Conservation (phyloP, 2,797 vertebrate genomes). For the Scarus forsteni region DNA sequence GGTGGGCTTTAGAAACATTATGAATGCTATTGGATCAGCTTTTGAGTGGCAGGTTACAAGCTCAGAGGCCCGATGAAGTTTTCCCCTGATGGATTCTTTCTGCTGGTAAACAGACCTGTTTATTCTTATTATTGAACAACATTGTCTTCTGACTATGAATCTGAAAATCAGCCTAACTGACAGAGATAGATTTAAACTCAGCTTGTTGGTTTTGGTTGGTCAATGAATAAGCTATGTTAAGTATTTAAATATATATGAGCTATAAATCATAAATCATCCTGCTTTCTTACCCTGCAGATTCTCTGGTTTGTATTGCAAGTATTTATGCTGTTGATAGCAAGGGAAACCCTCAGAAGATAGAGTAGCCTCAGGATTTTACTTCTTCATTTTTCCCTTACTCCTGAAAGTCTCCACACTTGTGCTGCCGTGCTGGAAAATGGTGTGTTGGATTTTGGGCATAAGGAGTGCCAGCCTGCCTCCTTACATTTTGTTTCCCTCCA, state of each 20-base stretch:
- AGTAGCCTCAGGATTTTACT: slow-evolving; percentile 58
- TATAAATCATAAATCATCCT: slow-evolving; percentile 45
- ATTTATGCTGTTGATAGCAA: slow-evolving; percentile 57
- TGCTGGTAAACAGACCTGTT: slow-evolving; percentile 48
- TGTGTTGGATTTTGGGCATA: slow-evolving; percentile 71
- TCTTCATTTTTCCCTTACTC: slow-evolving; percentile 6
- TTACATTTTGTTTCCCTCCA: slow-evolving; percentile 78
- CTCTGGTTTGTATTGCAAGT: slow-evolving; percentile 34
- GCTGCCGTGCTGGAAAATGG: slow-evolving; percentile 68
- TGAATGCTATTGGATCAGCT: slow-evolving; percentile 70
- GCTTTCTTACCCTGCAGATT: slow-evolving; percentile 41
- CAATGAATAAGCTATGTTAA: slow-evolving; percentile 20
- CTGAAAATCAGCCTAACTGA: slow-evolving; percentile 31
- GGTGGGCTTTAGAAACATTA: slow-evolving; percentile 74
- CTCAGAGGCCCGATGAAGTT: slow-evolving; percentile 47
- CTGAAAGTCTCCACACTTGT: slow-evolving; percentile 57
- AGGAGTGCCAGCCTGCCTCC: slow-evolving; percentile 73
- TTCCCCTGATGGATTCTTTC: slow-evolving; percentile 34
- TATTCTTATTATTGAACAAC: slow-evolving; percentile 48
- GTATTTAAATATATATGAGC: slow-evolving; percentile 46
- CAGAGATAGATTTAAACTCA: slow-evolving; percentile 1
- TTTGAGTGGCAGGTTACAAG: slow-evolving; percentile 78
- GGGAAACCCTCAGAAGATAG: slow-evolving; percentile 57
- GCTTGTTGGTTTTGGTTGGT: slow-evolving; percentile 32
- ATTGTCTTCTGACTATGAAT: slow-evolving; percentile 19